These are phyloP conservation scores for Connochaetes taurinus DNA, from an alignment of 2,113 vertebrate genomes.

Conservation along the genomic window DNA sequence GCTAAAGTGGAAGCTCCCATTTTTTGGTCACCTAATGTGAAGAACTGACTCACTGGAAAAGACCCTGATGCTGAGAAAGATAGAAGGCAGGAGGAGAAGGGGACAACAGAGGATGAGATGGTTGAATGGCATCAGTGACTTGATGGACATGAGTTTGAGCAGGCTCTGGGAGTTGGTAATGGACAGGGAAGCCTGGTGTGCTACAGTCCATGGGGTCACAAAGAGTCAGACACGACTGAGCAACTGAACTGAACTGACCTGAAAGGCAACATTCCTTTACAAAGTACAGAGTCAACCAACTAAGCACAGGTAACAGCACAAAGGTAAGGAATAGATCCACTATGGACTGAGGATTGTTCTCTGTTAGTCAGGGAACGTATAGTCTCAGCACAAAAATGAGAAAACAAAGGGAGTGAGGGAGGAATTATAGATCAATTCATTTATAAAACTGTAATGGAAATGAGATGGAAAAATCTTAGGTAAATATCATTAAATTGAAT, in stretches of 20 bases:
- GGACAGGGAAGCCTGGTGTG: neutral
- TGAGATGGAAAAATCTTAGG: neutral
- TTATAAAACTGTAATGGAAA: neutral
- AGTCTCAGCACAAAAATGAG: neutral
- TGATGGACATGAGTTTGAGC: neutral
- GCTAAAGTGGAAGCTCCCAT: neutral
- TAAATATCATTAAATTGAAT: constrained; percentile 11
- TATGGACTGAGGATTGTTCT: neutral
- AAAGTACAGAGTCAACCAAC: neutral
- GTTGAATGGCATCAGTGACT: neutral
- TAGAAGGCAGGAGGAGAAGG: neutral
- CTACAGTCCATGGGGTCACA: neutral
- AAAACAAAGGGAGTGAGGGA: neutral
- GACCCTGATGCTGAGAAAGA: neutral
- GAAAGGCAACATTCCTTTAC: neutral
- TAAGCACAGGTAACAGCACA: neutral
- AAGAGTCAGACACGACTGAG: neutral
- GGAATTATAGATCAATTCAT: neutral
- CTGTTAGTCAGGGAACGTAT: neutral
- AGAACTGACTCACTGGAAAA: neutral
- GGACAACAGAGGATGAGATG: neutral
- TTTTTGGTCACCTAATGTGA: neutral
- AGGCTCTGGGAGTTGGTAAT: neutral
- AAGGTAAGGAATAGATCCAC: neutral
- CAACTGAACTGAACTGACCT: neutral